Conservation (phyloP, 2,113 vertebrate genomes). For the Leptocoma aspasia region DNA sequence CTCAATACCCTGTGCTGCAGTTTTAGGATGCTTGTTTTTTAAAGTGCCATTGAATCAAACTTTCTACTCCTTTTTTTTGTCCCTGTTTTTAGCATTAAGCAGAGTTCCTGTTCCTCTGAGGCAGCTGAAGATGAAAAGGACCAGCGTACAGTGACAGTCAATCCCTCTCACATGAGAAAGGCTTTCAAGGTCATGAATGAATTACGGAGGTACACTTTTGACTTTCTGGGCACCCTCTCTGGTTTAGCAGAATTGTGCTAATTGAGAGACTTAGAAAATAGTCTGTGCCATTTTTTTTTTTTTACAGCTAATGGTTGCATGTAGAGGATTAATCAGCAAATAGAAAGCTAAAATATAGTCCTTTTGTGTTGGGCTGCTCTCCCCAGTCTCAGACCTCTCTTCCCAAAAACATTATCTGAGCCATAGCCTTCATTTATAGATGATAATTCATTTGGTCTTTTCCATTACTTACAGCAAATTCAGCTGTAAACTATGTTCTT, state of each 20-base stretch:
- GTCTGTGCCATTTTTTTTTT: background rate
- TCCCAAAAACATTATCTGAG: background rate
- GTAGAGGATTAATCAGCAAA: background rate
- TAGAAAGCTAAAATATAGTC: background rate
- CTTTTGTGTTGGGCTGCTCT: background rate
- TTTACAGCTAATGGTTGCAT: background rate
- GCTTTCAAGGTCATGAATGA: slow-evolving; percentile 96
- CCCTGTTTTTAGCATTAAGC: slow-evolving; percentile 67
- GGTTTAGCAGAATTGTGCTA: background rate
- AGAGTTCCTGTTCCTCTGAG: slow-evolving; percentile 61
- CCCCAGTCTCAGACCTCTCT: background rate
- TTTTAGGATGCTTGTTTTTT: background rate
- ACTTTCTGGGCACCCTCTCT: background rate
- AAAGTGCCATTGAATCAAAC: background rate
- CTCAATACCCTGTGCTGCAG: background rate
- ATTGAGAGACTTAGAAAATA: background rate
- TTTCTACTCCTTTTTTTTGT: background rate
- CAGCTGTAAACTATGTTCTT: slow-evolving; percentile 37
- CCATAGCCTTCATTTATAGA: background rate
- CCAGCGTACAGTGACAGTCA: slow-evolving; percentile 82
- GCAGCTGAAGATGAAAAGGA: slow-evolving; percentile 81
- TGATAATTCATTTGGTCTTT: background rate
- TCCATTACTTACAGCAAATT: slow-evolving; percentile 22
- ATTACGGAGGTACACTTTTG: slow-evolving; percentile 82
- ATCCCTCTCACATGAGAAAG: slow-evolving; percentile 90